Evolutionary conservation across 92 coral and sea anemone genomes (phyloP), one percentile per base, ranked within the genome.

Genomic region (Paragorgia papillata): DNA sequence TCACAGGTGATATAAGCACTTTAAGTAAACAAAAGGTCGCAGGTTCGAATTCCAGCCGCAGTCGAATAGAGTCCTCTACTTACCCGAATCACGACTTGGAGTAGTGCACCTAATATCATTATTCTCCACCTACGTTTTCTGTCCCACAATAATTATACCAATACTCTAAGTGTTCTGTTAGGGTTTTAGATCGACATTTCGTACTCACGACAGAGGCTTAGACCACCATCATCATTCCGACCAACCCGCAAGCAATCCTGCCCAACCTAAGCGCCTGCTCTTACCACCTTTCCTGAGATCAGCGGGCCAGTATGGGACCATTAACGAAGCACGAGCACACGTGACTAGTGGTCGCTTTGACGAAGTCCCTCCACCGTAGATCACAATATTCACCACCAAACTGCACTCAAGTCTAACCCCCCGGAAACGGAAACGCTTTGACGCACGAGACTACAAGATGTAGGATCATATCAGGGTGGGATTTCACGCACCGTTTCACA

Each of bases 181-280:
- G 97, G 86, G 85, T 57, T 93, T 93, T 75, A 90, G 91, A 5
- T 90, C 97, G 22, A 86, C 86, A 34, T 93, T 93, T 82, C 88
- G 90, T 32, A 95, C 96, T 2, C 86, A 92, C 53, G 92, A 88
- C 18, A 74, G 79, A 33, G 89, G 97, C 81, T 91, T 91, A 40
- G 87, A 90, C 68, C 86, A 90, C 51, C 91, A 89, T 62, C 80
- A 78, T 62, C 80, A 78, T 19, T 79, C 83, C 44, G 82, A 82
- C 46, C 89, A 84, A 22, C 39, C 83, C 15, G 66, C 61, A 25
- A 46, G 39, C 59, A 48, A n/a, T 22, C 21, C 39, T 44, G 31
- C 24, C 57, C 35, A 46, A 44, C n/a, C 27, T 29, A 68, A 68
- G 21, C 75, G 75, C 29, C 59, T 68, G 1, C 1, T 68, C 58